These are phyloP conservation scores for Phoebastria nigripes DNA, from an alignment of 2,797 vertebrate species.

Conservation along the genomic window DNA sequence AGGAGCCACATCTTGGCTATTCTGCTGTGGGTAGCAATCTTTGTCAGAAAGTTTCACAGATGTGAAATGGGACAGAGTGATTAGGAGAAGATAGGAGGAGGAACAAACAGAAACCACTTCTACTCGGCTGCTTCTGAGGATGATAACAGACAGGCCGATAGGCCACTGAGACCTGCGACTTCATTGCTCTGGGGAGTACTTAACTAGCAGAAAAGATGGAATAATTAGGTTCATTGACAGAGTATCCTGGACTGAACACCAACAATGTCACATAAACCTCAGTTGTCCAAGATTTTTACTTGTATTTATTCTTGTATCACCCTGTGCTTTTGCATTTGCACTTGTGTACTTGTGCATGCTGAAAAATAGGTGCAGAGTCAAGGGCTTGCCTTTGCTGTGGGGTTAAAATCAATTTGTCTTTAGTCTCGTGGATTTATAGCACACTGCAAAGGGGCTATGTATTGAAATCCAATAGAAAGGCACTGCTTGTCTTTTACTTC, in stretches of 20 bases:
- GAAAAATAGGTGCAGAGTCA: neutral
- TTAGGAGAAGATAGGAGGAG: neutral
- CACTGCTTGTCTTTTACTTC: neutral
- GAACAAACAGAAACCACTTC: neutral
- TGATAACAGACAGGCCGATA: neutral
- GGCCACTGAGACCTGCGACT: neutral
- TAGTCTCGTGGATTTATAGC: neutral
- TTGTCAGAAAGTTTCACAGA: neutral
- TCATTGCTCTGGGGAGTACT: neutral
- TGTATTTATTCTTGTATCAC: neutral
- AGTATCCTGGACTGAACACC: neutral
- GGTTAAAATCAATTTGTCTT: neutral
- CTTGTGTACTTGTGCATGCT: neutral
- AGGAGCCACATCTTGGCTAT: neutral
- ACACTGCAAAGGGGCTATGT: neutral
- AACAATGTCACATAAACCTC: neutral
- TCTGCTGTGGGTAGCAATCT: neutral
- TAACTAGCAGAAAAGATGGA: neutral
- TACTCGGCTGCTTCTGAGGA: neutral
- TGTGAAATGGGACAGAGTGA: neutral
- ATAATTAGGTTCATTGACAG: neutral
- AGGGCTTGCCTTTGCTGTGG: neutral
- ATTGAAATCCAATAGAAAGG: neutral
- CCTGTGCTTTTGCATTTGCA: neutral
- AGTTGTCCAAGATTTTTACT: neutral